Conservation (phyloP, 2,888 invertebrate species). For the Plagodis dolabraria region DNA sequence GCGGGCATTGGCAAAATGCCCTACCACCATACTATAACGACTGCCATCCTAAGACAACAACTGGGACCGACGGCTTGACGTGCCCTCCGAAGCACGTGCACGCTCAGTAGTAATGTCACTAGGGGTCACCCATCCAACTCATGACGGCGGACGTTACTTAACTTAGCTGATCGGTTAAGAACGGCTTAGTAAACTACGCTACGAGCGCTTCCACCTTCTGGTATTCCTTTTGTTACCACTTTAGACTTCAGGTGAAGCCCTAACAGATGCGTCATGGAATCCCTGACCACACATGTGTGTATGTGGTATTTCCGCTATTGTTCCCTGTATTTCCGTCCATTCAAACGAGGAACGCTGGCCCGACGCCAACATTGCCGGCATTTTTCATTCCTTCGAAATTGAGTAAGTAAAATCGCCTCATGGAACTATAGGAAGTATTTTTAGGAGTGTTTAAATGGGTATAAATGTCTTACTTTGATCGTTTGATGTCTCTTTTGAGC, state of each 20-base stretch:
- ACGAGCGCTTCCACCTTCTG: no score
- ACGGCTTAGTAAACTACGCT: no score
- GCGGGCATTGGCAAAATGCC: no score
- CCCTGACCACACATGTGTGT: conserved; percentile 10
- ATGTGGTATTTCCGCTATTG: conserved; percentile 28
- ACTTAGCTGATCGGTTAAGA: no score
- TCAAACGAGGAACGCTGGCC: conserved; percentile 42
- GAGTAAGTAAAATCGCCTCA: conserved; percentile 14
- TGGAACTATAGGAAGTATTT: conserved; percentile 17
- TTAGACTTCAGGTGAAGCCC: conserved; percentile 15
- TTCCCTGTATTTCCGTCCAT: conserved; percentile 37
- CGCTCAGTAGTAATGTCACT: no score
- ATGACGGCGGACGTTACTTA: no score
- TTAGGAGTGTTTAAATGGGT: conserved; percentile 11
- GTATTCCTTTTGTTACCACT: no score
- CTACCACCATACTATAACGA: no score
- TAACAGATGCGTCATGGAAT: conserved; percentile 15
- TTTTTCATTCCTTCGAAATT: conserved; percentile 30
- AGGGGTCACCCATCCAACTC: no score
- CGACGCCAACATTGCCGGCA: conserved; percentile 35
- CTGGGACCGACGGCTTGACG: no score
- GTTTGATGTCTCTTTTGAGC: conserved; percentile 21
- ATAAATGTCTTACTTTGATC: conserved; percentile 23
- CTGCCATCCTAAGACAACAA: no score
- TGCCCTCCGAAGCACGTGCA: no score